Conservation (phyloP, 2,888 invertebrate species). For the Thymelicus acteon region DNA sequence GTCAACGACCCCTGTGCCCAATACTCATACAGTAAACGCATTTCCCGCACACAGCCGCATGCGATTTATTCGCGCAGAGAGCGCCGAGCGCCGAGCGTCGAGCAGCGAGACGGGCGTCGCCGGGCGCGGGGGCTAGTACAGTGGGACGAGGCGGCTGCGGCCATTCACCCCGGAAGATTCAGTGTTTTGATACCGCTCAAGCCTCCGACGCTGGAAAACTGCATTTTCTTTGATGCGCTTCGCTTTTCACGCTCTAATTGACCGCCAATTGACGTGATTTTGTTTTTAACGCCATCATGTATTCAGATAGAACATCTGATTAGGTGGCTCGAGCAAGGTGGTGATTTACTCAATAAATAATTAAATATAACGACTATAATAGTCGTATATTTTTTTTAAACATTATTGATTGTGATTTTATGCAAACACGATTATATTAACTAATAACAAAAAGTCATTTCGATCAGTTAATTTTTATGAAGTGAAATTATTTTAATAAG, state of each 20-base stretch:
- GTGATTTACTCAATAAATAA: too few relatives aligned
- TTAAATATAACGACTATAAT: too few relatives aligned
- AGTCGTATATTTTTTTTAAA: too few relatives aligned
- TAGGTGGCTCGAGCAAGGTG: not conserved
- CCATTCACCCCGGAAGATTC: slow-evolving; percentile 84
- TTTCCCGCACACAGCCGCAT: slow-evolving; percentile 73
- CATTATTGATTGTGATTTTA: too few relatives aligned
- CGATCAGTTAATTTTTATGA: too few relatives aligned
- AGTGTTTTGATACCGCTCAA: slow-evolving; percentile 83
- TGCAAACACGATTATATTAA: too few relatives aligned
- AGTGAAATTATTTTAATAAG: too few relatives aligned
- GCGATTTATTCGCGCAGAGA: slow-evolving; percentile 74
- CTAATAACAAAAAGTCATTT: too few relatives aligned
- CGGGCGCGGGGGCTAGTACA: slow-evolving; percentile 64
- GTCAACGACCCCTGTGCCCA: slow-evolving; percentile 80
- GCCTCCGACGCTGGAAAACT: slow-evolving; percentile 80
- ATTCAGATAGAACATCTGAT: slow-evolving; percentile 13
- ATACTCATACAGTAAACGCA: slow-evolving; percentile 81
- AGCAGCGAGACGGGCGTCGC: slow-evolving; percentile 61
- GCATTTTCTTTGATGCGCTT: slow-evolving; percentile 82
- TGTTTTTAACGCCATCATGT: slow-evolving; percentile 36
- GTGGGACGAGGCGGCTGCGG: slow-evolving; percentile 67
- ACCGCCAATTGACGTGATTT: slow-evolving; percentile 49
- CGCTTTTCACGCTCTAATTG: slow-evolving; percentile 82
- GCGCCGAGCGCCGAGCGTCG: slow-evolving; percentile 46